phyloP scores from a whole-genome alignment of 2,888 invertebrate genomes.

The Xanthorhoe spadicearia region DNA sequence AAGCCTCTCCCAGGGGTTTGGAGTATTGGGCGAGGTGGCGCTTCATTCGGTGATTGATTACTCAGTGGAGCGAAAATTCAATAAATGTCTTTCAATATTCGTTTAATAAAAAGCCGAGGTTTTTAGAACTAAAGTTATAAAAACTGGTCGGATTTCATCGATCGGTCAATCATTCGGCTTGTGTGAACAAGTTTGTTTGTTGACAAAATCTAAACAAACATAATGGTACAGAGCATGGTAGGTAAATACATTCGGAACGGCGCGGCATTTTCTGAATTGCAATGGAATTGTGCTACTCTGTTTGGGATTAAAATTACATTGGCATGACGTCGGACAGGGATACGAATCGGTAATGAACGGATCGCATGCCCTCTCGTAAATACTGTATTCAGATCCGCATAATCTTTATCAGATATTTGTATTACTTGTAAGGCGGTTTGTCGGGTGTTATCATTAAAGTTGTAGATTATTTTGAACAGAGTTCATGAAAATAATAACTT shows the following conservation, averaged over 20 bases:
- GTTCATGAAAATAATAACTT: too few relatives aligned
- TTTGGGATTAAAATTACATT: constrained; percentile 43
- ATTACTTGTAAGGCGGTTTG: not conserved
- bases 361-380: constrained; percentile 9
- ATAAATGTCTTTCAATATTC: constrained; percentile 21
- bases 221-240: constrained; percentile 11
- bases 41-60: constrained; percentile 28
- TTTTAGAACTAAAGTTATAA: constrained; percentile 1
- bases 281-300: constrained; percentile 27
- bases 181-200: constrained; percentile 2
- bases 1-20: constrained; percentile 20
- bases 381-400: not conserved
- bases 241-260: constrained; percentile 13
- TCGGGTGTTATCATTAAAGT: too few relatives aligned
- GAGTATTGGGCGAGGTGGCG: constrained; percentile 16
- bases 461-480: too few relatives aligned
- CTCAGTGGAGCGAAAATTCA: constrained; percentile 22
- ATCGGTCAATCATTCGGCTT: constrained; percentile 11
- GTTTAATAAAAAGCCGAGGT: constrained; percentile 24
- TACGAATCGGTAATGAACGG: constrained; percentile 45
- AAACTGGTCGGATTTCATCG: constrained; percentile 1
- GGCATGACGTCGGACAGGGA: constrained; percentile 38
- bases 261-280: constrained; percentile 22
- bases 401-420: not conserved
- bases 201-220: constrained; percentile 26